Evolutionary conservation across 2,888 invertebrate species (phyloP), one percentile per base, ranked within the genome.

Genomic region (Lepidochrysops patricia): DNA sequence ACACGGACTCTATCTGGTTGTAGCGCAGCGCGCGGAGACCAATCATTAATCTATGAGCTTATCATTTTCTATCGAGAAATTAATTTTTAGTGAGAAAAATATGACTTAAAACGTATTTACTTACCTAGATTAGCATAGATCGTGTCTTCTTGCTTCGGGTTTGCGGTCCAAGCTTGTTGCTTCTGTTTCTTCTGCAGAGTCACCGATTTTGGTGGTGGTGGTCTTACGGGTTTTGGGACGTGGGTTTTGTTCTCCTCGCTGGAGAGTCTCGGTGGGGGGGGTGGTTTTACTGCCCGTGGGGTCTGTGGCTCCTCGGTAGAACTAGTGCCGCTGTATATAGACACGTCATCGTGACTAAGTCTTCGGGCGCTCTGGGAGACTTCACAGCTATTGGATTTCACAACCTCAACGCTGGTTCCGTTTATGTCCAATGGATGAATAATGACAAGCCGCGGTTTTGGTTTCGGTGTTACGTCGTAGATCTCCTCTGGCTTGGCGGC

Each of bases 371-470:
- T 73, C 4, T 83, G 86, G 6, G 81, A 69, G 59, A 83, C 81
- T 74, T 89, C 90, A 68, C 80, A 79, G 70, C 87, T 88, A 2
- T 88, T 89, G 2, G 87, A 82, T 75, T 91, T 92, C 64, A 96
- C 91, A 35, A 96, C 95, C 75, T 96, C 95, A 1, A 96, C 95
- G 63, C 91, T 94, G 7, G 94, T 92, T 29, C 95, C 94, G 77
- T 96, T 96, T 62, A 96, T 90, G 72, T 97, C 96, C 69, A 95
- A 89, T 12, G 97, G 97, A 89, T 97, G 97, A 64, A 97, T 96
- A 68, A 97, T 97, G 63, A 96, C 95, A 25, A 96, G 88, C 13
- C 95, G 91, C 2, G 94, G 94, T 72, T 94, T 95, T 4, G 92
- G 91, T 70, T 92, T 91, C 5, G 92, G 91, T 19, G 90, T 90